Percentiles rank a stretch among this genome's conserved stretches.
phyloP scores from a whole-genome alignment of 2,113 vertebrate species.

The Toxostoma redivivum region DNA sequence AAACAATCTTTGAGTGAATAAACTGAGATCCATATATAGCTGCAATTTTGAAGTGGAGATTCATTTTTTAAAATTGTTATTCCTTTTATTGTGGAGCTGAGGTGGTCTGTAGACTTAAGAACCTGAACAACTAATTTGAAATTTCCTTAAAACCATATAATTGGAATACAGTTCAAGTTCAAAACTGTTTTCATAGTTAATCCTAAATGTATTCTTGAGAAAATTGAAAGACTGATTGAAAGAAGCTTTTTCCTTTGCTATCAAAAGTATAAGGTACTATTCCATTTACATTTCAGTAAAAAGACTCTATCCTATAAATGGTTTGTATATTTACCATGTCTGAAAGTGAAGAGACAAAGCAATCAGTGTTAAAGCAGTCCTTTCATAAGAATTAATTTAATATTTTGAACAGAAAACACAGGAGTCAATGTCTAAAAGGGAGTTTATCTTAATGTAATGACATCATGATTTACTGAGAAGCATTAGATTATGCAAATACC shows the following conservation, averaged over 20 bases:
- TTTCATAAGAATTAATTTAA: neutral
- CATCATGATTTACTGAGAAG: neutral
- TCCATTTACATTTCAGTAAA: neutral
- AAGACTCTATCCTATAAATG: neutral
- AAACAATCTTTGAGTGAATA: neutral
- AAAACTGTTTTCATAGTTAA: neutral
- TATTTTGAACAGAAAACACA: neutral
- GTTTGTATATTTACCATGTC: neutral
- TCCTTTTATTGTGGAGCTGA: neutral
- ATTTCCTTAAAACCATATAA: neutral
- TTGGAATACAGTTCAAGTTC: neutral
- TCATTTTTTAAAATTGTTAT: neutral
- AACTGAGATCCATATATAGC: neutral
- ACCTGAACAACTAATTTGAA: neutral
- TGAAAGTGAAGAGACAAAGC: neutral
- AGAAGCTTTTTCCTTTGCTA: neutral
- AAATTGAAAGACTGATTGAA: neutral
- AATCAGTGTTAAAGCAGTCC: neutral
- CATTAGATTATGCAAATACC: neutral
- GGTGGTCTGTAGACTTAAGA: neutral
- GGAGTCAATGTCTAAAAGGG: neutral
- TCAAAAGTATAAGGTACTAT: neutral
- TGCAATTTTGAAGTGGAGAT: neutral
- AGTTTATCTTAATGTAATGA: neutral
- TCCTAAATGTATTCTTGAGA: neutral